phyloP scores from a whole-genome alignment of 2,113 vertebrate genomes.

The Corythornis cristatus region DNA sequence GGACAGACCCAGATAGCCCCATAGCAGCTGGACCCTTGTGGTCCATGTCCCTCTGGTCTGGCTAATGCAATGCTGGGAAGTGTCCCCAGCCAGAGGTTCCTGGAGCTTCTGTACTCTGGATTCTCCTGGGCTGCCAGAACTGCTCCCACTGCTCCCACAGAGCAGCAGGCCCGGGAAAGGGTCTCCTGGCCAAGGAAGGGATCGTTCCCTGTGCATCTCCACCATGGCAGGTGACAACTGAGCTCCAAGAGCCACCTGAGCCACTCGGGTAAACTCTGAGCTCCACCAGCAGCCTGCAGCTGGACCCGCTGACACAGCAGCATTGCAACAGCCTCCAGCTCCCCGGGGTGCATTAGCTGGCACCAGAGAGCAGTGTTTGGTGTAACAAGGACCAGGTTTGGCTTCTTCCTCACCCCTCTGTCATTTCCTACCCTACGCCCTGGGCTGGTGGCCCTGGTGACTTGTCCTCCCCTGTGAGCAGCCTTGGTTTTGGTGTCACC shows the following conservation, averaged over 20 bases:
- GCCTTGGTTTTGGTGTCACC: neutral
- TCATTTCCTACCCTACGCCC: neutral
- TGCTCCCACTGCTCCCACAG: accelerated
- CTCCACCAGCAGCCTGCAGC: neutral
- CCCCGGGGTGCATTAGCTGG: neutral
- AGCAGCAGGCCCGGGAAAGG: neutral
- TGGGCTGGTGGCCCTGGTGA: neutral
- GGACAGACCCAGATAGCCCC: neutral
- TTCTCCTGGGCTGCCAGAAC: neutral
- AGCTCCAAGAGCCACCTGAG: accelerated
- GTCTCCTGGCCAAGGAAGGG: no score
- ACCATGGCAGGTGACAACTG: neutral
- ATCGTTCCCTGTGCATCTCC: accelerated
- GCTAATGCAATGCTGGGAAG: accelerated
- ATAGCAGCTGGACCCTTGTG: accelerated
- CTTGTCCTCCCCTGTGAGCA: no score
- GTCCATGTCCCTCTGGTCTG: accelerated
- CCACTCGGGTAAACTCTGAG: neutral
- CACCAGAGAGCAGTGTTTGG: neutral
- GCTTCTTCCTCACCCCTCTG: constrained; percentile 12
- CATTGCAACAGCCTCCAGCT: neutral
- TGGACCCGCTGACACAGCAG: neutral
- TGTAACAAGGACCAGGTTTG: neutral
- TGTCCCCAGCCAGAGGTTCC: accelerated
- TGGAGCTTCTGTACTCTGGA: neutral